A percentile compares a stretch with the other conserved stretches of the same genome.
These are phyloP conservation scores for Oncorhynchus kisutch DNA, from an alignment of 2,113 vertebrate species.

Conservation along the genomic window DNA sequence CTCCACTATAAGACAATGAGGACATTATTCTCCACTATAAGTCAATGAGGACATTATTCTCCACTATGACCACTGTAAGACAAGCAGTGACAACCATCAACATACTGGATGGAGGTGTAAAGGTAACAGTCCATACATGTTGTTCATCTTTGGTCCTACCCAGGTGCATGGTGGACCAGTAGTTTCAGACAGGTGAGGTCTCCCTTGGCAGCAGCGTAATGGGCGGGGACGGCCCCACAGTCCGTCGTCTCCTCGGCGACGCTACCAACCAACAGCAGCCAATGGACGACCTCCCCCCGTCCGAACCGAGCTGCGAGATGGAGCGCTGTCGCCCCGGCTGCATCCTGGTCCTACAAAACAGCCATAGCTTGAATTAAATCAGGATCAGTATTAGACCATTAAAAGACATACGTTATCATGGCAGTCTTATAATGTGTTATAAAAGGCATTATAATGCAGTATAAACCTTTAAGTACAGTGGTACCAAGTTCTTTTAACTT, in stretches of 20 bases:
- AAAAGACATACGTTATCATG: background rate
- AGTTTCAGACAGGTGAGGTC: constrained; percentile 80
- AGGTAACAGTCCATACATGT: too few species aligned
- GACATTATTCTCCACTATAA: too few species aligned
- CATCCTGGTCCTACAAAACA: constrained; percentile 73
- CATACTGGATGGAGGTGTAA: too few species aligned
- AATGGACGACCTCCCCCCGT: constrained; percentile 61
- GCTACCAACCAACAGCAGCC: constrained; percentile 73
- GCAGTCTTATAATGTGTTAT: background rate
- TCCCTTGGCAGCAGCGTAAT: constrained; percentile 82
- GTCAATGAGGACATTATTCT: too few species aligned
- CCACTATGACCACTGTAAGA: too few species aligned
- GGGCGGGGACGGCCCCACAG: constrained; percentile 80
- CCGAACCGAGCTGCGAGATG: constrained; percentile 84
- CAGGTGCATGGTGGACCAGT: constrained; percentile 64
- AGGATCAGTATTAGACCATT: background rate
- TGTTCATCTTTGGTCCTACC: constrained; percentile 58
- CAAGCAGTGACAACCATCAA: too few species aligned
- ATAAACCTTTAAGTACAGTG: background rate
- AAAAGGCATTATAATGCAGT: background rate
- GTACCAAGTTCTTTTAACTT: background rate
- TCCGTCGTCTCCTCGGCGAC: constrained; percentile 65
- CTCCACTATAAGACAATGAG: too few species aligned
- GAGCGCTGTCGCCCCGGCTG: constrained; percentile 74
- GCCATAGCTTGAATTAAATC: background rate